Evolutionary conservation across 2,888 invertebrate genomes (phyloP).

Genomic region (Papilio demoleus): DNA sequence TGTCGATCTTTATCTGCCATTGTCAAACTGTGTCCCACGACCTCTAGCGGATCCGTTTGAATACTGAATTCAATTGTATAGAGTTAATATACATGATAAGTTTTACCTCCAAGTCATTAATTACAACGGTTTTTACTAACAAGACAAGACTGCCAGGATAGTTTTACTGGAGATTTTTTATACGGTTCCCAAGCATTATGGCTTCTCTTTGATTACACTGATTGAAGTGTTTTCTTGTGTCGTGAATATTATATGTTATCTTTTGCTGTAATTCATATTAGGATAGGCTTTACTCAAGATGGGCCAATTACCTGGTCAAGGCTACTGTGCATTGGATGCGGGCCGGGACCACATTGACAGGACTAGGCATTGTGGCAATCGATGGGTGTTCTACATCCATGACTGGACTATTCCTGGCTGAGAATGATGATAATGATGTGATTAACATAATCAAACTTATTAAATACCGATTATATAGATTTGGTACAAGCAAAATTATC

Average conservation of each 20-base stretch:
- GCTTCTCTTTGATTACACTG: constrained; percentile 22
- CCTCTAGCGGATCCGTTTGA: constrained; percentile 64
- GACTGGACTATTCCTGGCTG: too few relatives aligned
- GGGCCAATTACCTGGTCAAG: too few relatives aligned
- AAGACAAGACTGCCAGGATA: constrained; percentile 50
- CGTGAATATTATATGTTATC: background rate
- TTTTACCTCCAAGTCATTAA: constrained; percentile 52
- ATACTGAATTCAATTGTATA: constrained; percentile 61
- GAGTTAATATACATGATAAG: constrained; percentile 51
- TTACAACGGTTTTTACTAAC: constrained; percentile 56
- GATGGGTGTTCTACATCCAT: too few relatives aligned
- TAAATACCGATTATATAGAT: too few relatives aligned
- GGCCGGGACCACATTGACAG: too few relatives aligned
- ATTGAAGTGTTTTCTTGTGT: constrained; percentile 23
- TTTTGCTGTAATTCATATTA: background rate
- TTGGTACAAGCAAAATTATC: too few relatives aligned
- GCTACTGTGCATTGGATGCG: too few relatives aligned
- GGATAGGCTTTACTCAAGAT: too few relatives aligned
- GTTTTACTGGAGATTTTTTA: constrained; percentile 43
- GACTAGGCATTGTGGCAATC: too few relatives aligned
- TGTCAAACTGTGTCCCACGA: constrained; percentile 69
- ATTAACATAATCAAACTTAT: too few relatives aligned
- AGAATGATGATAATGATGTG: too few relatives aligned
- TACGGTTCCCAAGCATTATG: constrained; percentile 37
- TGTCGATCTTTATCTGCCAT: constrained; percentile 69